phyloP scores from a whole-genome alignment of 2,888 invertebrate species.

The Rhogogaster chlorosoma region DNA sequence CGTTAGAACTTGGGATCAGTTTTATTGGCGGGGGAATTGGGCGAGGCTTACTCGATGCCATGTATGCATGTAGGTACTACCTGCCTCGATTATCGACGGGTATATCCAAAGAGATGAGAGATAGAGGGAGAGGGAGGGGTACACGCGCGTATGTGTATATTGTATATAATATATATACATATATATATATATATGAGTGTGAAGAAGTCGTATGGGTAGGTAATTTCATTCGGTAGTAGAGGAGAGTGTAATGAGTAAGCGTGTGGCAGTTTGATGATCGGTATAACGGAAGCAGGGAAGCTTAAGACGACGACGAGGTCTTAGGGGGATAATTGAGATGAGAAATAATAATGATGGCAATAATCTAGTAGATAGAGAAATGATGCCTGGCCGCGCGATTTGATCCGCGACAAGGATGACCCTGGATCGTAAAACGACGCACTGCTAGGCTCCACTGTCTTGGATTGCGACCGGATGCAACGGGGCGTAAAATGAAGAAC shows the following conservation, averaged over 20 bases:
- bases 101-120: background rate
- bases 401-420: conserved; percentile 41
- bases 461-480: conserved; percentile 18
- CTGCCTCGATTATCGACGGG: conserved; percentile 25
- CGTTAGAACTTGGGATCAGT: conserved; percentile 20
- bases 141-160: background rate
- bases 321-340: conserved; percentile 32
- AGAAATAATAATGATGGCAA: conserved; percentile 32
- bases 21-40: conserved; percentile 43
- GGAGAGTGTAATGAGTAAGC: conserved; percentile 15
- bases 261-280: conserved; percentile 31
- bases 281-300: conserved; percentile 33
- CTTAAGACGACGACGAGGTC: background rate
- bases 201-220: background rate
- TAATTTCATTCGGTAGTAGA: conserved; percentile 1
- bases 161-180: background rate
- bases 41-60: conserved; percentile 25
- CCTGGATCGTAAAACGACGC: background rate
- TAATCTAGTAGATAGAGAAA: background rate
- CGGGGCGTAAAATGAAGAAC: conserved; percentile 46
- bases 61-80: background rate
- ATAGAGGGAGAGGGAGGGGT: no score
- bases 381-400: conserved; percentile 5
- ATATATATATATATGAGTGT: background rate
- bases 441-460: no score